These are phyloP conservation scores for Cryptoblepharus egeriae DNA, from an alignment of 2,797 vertebrate genomes.

Conservation along the genomic window DNA sequence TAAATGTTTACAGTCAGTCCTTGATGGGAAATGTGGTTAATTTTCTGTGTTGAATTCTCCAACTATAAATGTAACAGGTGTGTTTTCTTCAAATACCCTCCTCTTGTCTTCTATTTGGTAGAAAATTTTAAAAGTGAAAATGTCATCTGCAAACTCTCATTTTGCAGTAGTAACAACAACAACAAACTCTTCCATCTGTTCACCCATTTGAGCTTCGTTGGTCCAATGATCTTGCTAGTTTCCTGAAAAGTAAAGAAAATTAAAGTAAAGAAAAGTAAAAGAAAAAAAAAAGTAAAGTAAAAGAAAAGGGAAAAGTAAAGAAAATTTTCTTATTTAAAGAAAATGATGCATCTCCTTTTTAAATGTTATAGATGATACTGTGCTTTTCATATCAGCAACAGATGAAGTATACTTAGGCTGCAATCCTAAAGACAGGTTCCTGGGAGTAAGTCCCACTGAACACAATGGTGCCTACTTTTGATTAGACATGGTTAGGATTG, in stretches of 20 bases:
- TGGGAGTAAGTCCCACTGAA: too few species aligned
- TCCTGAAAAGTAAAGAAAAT: not conserved
- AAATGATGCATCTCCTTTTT: not conserved
- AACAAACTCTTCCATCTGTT: not conserved
- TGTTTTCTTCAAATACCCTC: not conserved
- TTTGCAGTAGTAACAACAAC: not conserved
- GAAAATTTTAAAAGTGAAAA: not conserved
- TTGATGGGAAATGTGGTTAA: not conserved
- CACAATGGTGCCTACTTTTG: too few species aligned
- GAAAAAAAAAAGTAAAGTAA: too few species aligned
- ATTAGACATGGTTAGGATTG: too few species aligned
- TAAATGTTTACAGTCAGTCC: not conserved
- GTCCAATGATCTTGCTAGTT: constrained; percentile 6
- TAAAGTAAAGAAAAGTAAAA: too few species aligned
- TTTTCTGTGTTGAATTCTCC: not conserved
- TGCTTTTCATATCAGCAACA: not conserved
- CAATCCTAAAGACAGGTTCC: too few species aligned
- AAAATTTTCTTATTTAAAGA: constrained; percentile 2
- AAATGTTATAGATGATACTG: not conserved
- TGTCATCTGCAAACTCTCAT: not conserved
- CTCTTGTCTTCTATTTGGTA: not conserved
- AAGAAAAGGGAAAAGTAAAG: too few species aligned
- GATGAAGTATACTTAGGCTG: too few species aligned
- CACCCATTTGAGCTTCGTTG: not conserved
- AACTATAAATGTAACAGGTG: not conserved